Conservation (phyloP, 2,888 invertebrate genomes). For the Nomada ruficornis region DNA sequence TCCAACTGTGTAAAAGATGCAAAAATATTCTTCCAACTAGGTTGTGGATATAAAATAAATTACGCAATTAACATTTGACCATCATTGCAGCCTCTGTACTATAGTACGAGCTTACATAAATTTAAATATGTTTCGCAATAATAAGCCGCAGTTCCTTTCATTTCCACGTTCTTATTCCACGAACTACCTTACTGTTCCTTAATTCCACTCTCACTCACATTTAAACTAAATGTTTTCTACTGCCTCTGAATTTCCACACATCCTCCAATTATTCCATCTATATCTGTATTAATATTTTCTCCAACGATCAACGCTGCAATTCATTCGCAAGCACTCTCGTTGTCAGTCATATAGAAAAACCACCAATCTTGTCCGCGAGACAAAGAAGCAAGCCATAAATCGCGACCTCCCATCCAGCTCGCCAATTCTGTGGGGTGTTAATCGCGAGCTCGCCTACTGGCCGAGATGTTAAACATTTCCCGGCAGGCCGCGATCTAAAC, state of each 20-base stretch:
- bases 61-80: too few species aligned
- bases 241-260: background rate
- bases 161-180: too few species aligned
- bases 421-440: slow-evolving; percentile 30
- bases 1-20: too few species aligned
- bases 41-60: too few species aligned
- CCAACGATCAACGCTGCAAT: slow-evolving; percentile 2
- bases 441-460: slow-evolving; percentile 57
- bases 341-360: slow-evolving; percentile 25
- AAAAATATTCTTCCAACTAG: too few species aligned
- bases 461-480: slow-evolving; percentile 60
- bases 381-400: slow-evolving; percentile 44
- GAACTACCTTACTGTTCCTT: too few species aligned
- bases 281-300: background rate
- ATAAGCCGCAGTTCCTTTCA: too few species aligned
- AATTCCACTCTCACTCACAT: too few species aligned
- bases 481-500: slow-evolving; percentile 15
- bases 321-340: background rate
- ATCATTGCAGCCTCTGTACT: too few species aligned
- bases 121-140: too few species aligned
- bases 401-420: background rate
- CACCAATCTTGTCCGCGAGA: slow-evolving; percentile 33
- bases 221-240: too few species aligned
- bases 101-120: too few species aligned
- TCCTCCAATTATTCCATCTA: background rate